Evolutionary conservation across 2,888 invertebrate species (phyloP).

Genomic region (Exephanes ischioxanthus): DNA sequence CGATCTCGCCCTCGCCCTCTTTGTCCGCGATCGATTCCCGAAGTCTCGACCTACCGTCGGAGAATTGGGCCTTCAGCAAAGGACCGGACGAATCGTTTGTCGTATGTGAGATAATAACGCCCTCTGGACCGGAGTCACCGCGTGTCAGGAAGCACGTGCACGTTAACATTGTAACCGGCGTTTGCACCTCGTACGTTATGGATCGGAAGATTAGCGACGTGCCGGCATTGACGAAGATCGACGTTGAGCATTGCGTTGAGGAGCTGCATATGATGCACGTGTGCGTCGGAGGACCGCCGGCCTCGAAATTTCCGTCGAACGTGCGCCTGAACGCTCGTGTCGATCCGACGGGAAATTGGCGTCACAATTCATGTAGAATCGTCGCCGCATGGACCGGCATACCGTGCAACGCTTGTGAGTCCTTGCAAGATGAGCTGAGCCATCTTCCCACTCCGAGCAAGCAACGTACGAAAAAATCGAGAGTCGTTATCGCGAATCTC

Average conservation of each 20-base stretch:
- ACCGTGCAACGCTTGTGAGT: slow-evolving; percentile 51
- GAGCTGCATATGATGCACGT: slow-evolving; percentile 51
- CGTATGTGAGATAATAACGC: slow-evolving; percentile 38
- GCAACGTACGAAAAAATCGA: not conserved
- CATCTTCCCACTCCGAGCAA: not conserved
- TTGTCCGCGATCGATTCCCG: slow-evolving; percentile 19
- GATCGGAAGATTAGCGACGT: slow-evolving; percentile 58
- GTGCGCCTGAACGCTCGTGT: slow-evolving; percentile 21
- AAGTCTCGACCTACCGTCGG: slow-evolving; percentile 44
- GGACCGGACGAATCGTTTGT: slow-evolving; percentile 15
- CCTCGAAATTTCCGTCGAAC: slow-evolving; percentile 16
- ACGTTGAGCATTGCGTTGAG: slow-evolving; percentile 59
- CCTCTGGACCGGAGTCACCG: not conserved
- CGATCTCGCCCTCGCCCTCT: not conserved
- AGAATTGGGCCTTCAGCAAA: slow-evolving; percentile 40
- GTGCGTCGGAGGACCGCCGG: slow-evolving; percentile 53
- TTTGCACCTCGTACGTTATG: slow-evolving; percentile 53
- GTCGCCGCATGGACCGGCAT: not conserved
- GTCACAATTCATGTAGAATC: slow-evolving; percentile 47
- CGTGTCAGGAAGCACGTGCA: slow-evolving; percentile 49
- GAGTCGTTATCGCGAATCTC: slow-evolving; percentile 21
- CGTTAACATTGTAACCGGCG: slow-evolving; percentile 16
- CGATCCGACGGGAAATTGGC: slow-evolving; percentile 57
- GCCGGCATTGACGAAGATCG: not conserved
- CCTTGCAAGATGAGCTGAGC: slow-evolving; percentile 11